Evolutionary conservation across 2,113 vertebrate genomes (phyloP), one percentile per base, ranked within the genome.

Genomic region (Cricetomys ansorgei): DNA sequence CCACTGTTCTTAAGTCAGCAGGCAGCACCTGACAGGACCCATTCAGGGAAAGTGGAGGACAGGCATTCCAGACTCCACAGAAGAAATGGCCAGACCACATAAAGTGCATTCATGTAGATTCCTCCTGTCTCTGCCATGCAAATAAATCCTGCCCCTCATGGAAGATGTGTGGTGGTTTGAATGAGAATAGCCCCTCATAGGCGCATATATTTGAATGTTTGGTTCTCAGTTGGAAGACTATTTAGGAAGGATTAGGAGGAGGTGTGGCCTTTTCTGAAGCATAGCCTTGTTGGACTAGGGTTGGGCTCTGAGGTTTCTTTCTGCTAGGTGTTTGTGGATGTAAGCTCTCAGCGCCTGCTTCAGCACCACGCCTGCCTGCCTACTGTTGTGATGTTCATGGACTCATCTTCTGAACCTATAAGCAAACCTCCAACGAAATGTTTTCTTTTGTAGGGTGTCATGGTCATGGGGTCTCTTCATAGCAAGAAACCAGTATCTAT

Each of bases 1-100:
- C 12, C 3, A 23, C 31, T 50, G 40, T 1, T 1, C 4, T 25
- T 13, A 0, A 62, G 40, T 4, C 19, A 12, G 9, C 23, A 1
- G 23, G 21, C 13, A 43, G 70, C 40, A 73, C 21, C 70, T 12
- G n/a, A 40, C 9, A 73, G 43, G 70, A 25, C 70, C 40, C 40
- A 73, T 21, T 73, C 40, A 73, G 53, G n/a, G 43, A 84, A 53
- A 87, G 81, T 57, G 40, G 29, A 15, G 16, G 76, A 55, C 19
- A 31, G 23, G 55, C 45, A 77, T 40, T 21, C n/a, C 27, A 27
- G 62, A 64, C 27, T 25, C 16, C 50, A 45, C 0, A n/a, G 23
- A n/a, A 73, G 23, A 85, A 92, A n/a, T 57, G 1, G 87, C 55
- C 62, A 90, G 48, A 43, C 84, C 62, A 37, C 40, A 75, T 31